Conservation (phyloP, 1,140 invertebrate genomes). For the Mesaphorura yosii region DNA sequence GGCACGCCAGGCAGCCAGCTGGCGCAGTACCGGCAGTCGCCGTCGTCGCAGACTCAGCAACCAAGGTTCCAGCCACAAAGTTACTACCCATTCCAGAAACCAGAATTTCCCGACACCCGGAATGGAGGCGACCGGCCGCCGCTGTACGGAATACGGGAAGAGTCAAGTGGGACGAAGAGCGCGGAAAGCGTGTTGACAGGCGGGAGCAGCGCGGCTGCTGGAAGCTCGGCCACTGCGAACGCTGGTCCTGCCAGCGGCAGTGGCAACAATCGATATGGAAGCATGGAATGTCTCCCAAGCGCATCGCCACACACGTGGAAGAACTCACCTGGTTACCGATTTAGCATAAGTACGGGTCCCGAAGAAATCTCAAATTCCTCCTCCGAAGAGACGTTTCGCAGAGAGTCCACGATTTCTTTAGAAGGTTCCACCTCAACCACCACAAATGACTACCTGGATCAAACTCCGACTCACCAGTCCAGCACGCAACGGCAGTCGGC, state of each 20-base stretch:
- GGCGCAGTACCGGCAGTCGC: slow-evolving; percentile 4
- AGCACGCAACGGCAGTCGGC: too few species aligned
- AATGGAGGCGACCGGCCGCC: background rate
- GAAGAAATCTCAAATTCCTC: slow-evolving; percentile 8
- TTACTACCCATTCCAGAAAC: slow-evolving; percentile 28
- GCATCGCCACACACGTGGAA: slow-evolving; percentile 15
- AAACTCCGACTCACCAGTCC: too few species aligned
- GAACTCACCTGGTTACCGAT: slow-evolving; percentile 27
- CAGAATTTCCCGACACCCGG: background rate
- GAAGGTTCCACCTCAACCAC: too few species aligned
- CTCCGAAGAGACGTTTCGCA: slow-evolving; percentile 12
- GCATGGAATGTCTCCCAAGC: slow-evolving; percentile 25
- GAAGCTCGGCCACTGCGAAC: background rate
- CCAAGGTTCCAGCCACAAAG: slow-evolving; percentile 11
- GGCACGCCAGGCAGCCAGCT: background rate
- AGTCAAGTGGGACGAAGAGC: slow-evolving; percentile 24
- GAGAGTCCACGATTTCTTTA: too few species aligned
- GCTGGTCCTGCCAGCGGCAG: background rate
- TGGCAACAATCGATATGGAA: slow-evolving; percentile 18
- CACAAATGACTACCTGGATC: too few species aligned
- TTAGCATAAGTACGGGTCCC: slow-evolving; percentile 28
- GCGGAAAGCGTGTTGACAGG: slow-evolving; percentile 24
- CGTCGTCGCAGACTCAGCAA: slow-evolving; percentile 5
- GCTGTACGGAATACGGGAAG: slow-evolving; percentile 21
- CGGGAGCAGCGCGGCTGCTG: background rate